Evolutionary conservation across 1,140 invertebrate genomes (phyloP).

Genomic region (Ceratoteleas bidentatus): DNA sequence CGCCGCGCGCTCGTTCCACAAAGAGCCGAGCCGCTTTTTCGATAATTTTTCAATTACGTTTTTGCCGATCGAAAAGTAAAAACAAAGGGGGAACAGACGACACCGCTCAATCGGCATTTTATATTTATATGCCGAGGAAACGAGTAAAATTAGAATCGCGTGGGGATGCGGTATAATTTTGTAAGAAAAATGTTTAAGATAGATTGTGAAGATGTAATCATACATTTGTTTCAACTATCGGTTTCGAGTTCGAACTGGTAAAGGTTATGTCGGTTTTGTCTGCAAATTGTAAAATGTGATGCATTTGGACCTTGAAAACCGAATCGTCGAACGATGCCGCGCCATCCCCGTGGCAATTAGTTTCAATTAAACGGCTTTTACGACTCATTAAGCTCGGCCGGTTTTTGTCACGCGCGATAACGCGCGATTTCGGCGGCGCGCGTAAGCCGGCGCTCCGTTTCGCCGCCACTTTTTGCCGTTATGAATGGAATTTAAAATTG

Average conservation of each 20-base stretch:
- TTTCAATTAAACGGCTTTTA: conserved; percentile 5
- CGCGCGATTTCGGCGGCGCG: not conserved
- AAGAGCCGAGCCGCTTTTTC: conserved; percentile 21
- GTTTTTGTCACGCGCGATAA: conserved; percentile 10
- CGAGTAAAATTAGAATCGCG: no score
- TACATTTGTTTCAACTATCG: no score
- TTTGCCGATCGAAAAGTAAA: conserved; percentile 17
- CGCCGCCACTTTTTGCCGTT: not conserved
- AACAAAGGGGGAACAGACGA: not conserved
- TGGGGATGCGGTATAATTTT: no score
- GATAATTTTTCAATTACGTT: conserved; percentile 31
- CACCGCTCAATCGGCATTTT: no score
- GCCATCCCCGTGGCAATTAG: not conserved
- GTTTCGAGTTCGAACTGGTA: no score
- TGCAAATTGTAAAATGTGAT: no score
- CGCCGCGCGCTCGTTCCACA: conserved; percentile 21
- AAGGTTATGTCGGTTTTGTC: no score
- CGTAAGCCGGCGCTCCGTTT: conserved; percentile 1
- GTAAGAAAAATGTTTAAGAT: no score
- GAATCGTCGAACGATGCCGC: no score
- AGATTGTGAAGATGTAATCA: no score
- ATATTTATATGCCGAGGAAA: no score
- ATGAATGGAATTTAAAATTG: conserved; percentile 51
- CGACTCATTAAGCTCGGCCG: conserved; percentile 1
- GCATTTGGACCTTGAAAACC: no score